phyloP scores from a whole-genome alignment of 2,888 invertebrate species.

The Seira musarum region DNA sequence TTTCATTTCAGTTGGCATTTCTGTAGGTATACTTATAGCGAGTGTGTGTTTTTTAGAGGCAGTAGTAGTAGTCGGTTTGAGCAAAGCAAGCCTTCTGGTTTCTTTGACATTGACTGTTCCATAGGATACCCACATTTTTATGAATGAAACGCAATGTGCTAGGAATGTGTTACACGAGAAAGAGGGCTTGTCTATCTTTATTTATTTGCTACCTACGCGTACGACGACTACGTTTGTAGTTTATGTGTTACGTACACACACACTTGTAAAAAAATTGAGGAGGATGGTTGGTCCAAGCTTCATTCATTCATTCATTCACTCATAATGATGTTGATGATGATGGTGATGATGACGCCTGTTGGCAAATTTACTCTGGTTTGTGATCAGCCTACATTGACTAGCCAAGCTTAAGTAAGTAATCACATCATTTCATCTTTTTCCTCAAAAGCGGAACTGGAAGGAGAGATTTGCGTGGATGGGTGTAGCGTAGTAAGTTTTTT shows the following conservation, averaged over 20 bases:
- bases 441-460: conserved; percentile 9
- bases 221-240: neutral
- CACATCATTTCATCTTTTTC: conserved; percentile 1
- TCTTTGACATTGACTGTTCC: conserved; percentile 9
- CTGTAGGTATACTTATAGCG: too few relatives aligned
- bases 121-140: neutral
- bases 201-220: conserved; percentile 3
- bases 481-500: neutral
- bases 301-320: conserved; percentile 28
- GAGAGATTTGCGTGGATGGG: neutral
- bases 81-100: neutral
- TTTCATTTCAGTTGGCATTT: neutral
- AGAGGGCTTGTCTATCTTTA: neutral
- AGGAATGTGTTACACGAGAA: conserved; percentile 3
- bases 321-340: too few relatives aligned
- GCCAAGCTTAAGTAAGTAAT: neutral
- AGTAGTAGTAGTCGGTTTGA: neutral
- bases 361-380: neutral
- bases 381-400: neutral
- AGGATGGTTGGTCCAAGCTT: neutral
- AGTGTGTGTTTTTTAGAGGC: too few relatives aligned
- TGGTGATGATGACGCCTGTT: neutral
- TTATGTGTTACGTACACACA: conserved; percentile 2
- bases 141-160: neutral
- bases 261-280: conserved; percentile 14